These are phyloP conservation scores for Paedocypris sp. DNA, from an alignment of 2,113 vertebrate genomes.

Conservation along the genomic window DNA sequence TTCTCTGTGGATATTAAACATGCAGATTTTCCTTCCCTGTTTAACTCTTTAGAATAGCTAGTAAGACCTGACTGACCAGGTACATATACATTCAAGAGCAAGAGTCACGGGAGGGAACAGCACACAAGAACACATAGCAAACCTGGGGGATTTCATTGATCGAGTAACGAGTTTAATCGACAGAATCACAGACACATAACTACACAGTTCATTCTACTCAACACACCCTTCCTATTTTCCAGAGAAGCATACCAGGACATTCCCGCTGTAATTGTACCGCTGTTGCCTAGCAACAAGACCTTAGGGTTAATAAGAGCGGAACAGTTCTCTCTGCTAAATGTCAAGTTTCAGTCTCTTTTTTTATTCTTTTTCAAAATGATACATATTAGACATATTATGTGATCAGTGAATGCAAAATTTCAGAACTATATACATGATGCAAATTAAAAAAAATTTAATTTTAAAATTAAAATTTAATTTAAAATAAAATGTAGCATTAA, in stretches of 20 bases:
- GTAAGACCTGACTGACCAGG: neutral
- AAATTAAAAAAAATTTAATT: too few relatives aligned
- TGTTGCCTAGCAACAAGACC: constrained; percentile 64
- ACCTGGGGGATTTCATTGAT: neutral
- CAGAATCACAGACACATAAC: neutral
- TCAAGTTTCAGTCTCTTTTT: constrained; percentile 1
- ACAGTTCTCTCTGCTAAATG: constrained; percentile 27
- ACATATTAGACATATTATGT: too few relatives aligned
- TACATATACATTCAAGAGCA: neutral
- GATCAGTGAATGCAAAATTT: too few relatives aligned
- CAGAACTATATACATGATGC: too few relatives aligned
- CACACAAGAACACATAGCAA: neutral
- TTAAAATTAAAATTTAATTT: too few relatives aligned
- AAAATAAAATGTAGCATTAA: too few relatives aligned
- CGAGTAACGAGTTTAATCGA: neutral
- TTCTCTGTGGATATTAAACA: neutral
- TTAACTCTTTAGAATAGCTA: neutral
- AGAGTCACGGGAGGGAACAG: neutral
- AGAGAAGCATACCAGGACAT: constrained; percentile 50
- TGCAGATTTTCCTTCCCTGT: neutral
- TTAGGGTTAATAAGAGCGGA: constrained; percentile 41
- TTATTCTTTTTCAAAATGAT: neutral
- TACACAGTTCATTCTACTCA: neutral
- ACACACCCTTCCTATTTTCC: neutral
- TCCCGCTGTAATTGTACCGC: constrained; percentile 49